These are phyloP conservation scores for Chiloscyllium plagiosum DNA, from an alignment of 2,113 vertebrate genomes.

Conservation along the genomic window DNA sequence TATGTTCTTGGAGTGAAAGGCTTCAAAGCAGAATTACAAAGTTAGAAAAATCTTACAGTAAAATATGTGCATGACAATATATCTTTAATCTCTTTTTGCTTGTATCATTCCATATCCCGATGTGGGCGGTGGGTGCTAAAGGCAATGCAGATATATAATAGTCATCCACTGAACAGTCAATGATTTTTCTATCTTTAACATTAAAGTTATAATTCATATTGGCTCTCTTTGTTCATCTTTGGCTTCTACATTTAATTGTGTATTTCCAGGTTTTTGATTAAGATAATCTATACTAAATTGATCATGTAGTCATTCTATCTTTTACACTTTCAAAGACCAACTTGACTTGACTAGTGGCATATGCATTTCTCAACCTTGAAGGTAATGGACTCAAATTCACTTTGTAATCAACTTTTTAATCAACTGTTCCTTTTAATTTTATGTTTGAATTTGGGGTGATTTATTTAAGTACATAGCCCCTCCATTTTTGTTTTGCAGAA, in stretches of 20 bases:
- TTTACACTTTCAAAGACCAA: neutral
- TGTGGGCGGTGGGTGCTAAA: neutral
- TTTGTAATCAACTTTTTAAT: neutral
- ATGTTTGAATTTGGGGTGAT: neutral
- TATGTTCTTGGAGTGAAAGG: neutral
- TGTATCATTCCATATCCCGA: neutral
- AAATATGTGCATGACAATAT: neutral
- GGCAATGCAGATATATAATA: neutral
- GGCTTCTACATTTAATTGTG: neutral
- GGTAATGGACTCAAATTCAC: neutral
- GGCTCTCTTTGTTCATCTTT: neutral
- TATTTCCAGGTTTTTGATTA: neutral
- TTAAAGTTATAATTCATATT: constrained; percentile 25
- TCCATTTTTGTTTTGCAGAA: neutral
- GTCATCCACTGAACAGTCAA: constrained; percentile 4
- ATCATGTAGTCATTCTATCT: neutral
- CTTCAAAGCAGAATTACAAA: neutral
- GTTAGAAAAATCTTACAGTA: neutral
- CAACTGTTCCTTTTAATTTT: neutral
- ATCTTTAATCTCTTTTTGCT: neutral
- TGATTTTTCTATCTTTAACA: constrained; percentile 7
- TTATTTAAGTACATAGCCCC: neutral
- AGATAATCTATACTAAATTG: neutral
- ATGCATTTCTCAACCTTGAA: neutral
- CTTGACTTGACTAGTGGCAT: neutral